These are phyloP conservation scores for Halichoerus grypus DNA, from an alignment of 2,113 vertebrate genomes.

Conservation along the genomic window DNA sequence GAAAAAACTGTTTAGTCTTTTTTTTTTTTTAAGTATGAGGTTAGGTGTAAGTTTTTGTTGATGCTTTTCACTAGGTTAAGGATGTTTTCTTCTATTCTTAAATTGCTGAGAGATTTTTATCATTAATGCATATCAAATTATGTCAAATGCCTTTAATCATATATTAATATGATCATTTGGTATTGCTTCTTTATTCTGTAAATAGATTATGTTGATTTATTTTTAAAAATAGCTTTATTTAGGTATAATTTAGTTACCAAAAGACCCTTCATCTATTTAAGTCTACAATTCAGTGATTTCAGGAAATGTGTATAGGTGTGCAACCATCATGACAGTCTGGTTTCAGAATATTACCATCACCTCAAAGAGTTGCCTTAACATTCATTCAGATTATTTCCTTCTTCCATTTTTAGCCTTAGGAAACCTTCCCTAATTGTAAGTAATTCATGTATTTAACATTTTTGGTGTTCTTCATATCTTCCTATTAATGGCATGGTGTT, in stretches of 20 bases:
- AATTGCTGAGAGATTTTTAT: neutral
- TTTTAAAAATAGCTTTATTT: neutral
- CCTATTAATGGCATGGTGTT: neutral
- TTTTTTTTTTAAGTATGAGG: neutral
- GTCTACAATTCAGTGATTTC: neutral
- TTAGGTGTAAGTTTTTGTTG: neutral
- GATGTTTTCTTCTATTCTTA: neutral
- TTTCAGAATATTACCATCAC: neutral
- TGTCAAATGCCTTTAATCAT: neutral
- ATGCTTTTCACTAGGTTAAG: neutral
- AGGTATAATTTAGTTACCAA: neutral
- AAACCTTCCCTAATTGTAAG: neutral
- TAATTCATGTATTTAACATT: neutral
- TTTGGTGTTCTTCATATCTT: neutral
- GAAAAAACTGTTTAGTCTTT: neutral
- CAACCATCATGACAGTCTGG: neutral
- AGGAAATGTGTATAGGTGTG: neutral
- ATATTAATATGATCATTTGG: neutral
- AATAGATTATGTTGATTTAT: neutral
- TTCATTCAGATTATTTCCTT: neutral
- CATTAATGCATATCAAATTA: neutral
- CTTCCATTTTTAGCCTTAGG: neutral
- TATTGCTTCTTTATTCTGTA: neutral
- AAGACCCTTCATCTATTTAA: neutral
- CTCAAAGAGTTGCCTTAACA: neutral